phyloP scores from a whole-genome alignment of 2,888 invertebrate genomes.

The Cheilosia vulpina region DNA sequence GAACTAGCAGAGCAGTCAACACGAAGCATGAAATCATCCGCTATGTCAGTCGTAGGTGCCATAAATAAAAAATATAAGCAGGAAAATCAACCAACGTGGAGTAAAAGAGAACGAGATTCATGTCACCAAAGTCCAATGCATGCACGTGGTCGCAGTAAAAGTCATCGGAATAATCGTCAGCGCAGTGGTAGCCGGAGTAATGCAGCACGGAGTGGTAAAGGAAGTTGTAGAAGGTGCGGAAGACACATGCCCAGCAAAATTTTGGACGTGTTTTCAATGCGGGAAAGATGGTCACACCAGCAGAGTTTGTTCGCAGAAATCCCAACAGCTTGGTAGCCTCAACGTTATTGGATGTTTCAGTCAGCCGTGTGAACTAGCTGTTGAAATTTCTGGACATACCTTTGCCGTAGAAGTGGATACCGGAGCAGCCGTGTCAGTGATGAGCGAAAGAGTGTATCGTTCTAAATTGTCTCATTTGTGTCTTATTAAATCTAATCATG shows the following conservation, averaged over 20 bases:
- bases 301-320: constrained; percentile 11
- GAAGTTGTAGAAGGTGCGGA: constrained; percentile 3
- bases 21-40: constrained; percentile 21
- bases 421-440: constrained; percentile 34
- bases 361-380: not conserved
- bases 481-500: constrained; percentile 34
- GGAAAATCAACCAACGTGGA: not conserved
- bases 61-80: constrained; percentile 14
- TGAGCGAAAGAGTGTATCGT: constrained; percentile 29
- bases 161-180: constrained; percentile 20
- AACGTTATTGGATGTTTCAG: constrained; percentile 22
- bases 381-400: not conserved
- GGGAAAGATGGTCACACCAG: constrained; percentile 30
- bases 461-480: constrained; percentile 22
- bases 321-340: constrained; percentile 1
- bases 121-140: not conserved
- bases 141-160: constrained; percentile 4
- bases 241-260: constrained; percentile 40
- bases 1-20: constrained; percentile 34
- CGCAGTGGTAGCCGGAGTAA: not conserved
- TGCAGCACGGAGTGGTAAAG: not conserved
- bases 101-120: not conserved
- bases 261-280: constrained; percentile 18
- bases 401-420: constrained; percentile 21
- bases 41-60: constrained; percentile 14